A percentile compares a stretch with the other conserved stretches of the same genome.
phyloP scores from a whole-genome alignment of 2,113 vertebrate species.

The Alouatta palliata region DNA sequence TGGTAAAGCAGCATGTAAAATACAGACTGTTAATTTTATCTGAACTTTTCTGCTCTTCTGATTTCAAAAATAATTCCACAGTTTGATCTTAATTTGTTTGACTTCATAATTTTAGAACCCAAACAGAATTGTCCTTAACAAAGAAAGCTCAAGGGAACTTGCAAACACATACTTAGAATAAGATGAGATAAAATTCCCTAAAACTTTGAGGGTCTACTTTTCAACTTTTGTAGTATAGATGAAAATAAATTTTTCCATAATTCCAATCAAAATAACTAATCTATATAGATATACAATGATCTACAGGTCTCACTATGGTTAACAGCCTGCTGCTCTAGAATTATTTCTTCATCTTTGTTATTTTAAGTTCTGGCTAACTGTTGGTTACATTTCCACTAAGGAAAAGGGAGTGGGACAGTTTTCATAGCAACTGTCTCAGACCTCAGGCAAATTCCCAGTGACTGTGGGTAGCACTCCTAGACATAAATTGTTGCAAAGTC shows the following conservation, averaged over 20 bases:
- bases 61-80: neutral
- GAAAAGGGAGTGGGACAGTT: neutral
- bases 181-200: neutral
- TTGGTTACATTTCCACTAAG: neutral
- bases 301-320: neutral
- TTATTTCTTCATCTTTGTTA: conserved; percentile 38
- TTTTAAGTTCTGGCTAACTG: conserved; percentile 33
- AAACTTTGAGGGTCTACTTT: neutral
- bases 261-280: neutral
- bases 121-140: neutral
- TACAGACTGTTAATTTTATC: neutral
- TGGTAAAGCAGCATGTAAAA: neutral
- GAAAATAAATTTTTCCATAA: conserved; percentile 2
- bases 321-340: neutral
- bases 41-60: neutral
- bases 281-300: neutral
- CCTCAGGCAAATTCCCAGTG: conserved; percentile 37
- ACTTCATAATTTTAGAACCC: neutral
- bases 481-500: conserved; percentile 68
- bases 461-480: conserved; percentile 48
- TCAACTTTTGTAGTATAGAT: neutral
- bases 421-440: conserved; percentile 39
- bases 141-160: neutral
- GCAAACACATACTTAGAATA: neutral
- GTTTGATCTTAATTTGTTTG: neutral